Percentiles rank a stretch among this genome's conserved stretches.
These are phyloP conservation scores for Cactoblastis cactorum DNA, from an alignment of 2,888 invertebrate genomes.

Conservation along the genomic window DNA sequence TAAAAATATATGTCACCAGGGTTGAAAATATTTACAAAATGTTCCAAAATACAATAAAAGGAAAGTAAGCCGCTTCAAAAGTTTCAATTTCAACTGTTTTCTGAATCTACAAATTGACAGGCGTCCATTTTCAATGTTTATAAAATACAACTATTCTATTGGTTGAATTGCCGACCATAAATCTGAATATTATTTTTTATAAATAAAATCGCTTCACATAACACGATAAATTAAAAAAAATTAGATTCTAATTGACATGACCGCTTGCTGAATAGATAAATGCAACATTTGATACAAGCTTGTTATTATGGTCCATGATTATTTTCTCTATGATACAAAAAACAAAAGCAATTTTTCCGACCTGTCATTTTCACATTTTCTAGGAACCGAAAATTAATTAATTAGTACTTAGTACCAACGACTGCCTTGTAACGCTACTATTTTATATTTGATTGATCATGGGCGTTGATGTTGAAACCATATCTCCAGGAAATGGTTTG, in stretches of 20 bases:
- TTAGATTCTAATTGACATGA: no score
- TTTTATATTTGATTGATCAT: constrained; percentile 29
- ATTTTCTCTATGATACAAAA: neutral
- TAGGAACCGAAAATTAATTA: no score
- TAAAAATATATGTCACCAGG: neutral
- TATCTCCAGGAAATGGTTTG: constrained; percentile 64
- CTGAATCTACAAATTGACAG: constrained; percentile 24
- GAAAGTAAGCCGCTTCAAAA: constrained; percentile 26
- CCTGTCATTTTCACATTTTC: constrained; percentile 7
- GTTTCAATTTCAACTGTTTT: constrained; percentile 72
- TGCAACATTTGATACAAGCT: no score
- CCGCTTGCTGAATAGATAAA: no score
- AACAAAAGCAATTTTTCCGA: neutral
- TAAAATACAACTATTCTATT: constrained; percentile 36
- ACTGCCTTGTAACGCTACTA: neutral
- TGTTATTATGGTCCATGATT: no score
- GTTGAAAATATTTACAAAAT: constrained; percentile 29
- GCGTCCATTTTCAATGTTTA: constrained; percentile 43
- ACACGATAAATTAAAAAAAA: neutral
- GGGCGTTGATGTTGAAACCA: constrained; percentile 68
- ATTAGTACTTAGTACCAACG: no score
- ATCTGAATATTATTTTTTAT: constrained; percentile 10
- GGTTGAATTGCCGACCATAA: constrained; percentile 24
- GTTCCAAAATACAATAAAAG: constrained; percentile 24
- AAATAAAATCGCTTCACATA: neutral